phyloP scores from a whole-genome alignment of 2,797 vertebrate species.

The Sebastes flavidus region DNA sequence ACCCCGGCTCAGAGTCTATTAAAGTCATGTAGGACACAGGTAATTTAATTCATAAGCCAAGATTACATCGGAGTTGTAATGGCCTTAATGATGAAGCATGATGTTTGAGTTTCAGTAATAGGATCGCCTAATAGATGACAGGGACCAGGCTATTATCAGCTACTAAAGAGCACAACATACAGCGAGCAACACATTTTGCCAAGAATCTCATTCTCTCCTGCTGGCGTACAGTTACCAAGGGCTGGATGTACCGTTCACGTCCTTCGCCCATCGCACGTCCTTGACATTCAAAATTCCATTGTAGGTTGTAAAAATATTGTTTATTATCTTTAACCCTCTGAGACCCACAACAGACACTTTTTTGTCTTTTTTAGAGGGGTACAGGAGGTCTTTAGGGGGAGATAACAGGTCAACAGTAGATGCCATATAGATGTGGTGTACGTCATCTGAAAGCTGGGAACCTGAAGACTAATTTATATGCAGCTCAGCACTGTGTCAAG shows the following conservation, averaged over 20 bases:
- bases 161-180: conserved; percentile 44
- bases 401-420: too few species aligned
- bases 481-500: too few species aligned
- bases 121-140: conserved; percentile 67
- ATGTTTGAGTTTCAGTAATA: conserved; percentile 77
- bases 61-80: conserved; percentile 74
- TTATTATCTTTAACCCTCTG: background rate
- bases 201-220: conserved; percentile 3
- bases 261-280: background rate
- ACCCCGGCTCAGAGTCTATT: conserved; percentile 64
- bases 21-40: conserved; percentile 79
- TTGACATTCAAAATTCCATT: background rate
- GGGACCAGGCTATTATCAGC: conserved; percentile 45
- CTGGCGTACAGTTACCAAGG: background rate
- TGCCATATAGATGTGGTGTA: too few species aligned
- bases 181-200: conserved; percentile 21
- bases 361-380: too few species aligned
- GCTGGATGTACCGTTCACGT: background rate
- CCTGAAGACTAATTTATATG: too few species aligned
- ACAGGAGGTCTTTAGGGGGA: too few species aligned
- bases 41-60: conserved; percentile 79
- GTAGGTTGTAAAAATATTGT: background rate
- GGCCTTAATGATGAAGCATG: conserved; percentile 76
- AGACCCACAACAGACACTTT: too few species aligned
- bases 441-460: too few species aligned